These are phyloP conservation scores for Perodicticus potto DNA, from an alignment of 2,797 vertebrate genomes.

Conservation along the genomic window DNA sequence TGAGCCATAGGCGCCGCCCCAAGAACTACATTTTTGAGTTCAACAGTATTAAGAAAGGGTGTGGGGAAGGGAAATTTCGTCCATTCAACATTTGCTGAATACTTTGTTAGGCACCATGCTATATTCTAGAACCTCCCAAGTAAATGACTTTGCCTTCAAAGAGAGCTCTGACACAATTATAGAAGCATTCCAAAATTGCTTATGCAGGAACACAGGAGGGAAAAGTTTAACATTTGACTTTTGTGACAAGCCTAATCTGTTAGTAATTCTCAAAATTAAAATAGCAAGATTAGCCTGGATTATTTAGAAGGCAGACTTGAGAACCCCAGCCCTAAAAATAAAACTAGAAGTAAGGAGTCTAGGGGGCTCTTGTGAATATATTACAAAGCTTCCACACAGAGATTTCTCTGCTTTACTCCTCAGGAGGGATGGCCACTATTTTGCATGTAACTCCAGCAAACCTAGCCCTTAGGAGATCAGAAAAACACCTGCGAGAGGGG, in stretches of 20 bases:
- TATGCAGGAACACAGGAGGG: background rate
- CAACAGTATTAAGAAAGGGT: background rate
- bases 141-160: background rate
- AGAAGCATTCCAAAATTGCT: conserved; percentile 15
- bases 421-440: background rate
- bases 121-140: background rate
- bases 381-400: background rate
- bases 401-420: background rate
- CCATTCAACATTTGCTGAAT: background rate
- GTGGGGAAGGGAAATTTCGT: background rate
- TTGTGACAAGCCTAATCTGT: conserved; percentile 11
- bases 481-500: background rate
- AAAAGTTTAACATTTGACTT: background rate
- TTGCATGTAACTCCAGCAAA: background rate
- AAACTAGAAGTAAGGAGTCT: background rate
- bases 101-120: background rate
- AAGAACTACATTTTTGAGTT: background rate
- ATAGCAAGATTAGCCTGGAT: background rate
- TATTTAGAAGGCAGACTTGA: conserved; percentile 8
- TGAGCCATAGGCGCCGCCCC: too few species aligned
- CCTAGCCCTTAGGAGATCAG: background rate
- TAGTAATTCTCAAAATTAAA: conserved; percentile 18
- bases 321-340: background rate
- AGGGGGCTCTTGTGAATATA: background rate
- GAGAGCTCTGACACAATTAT: background rate